A percentile compares a stretch with the other conserved stretches of the same genome.
Evolutionary conservation across 2,797 vertebrate genomes (phyloP).

Genomic region (Streptopelia turtur): DNA sequence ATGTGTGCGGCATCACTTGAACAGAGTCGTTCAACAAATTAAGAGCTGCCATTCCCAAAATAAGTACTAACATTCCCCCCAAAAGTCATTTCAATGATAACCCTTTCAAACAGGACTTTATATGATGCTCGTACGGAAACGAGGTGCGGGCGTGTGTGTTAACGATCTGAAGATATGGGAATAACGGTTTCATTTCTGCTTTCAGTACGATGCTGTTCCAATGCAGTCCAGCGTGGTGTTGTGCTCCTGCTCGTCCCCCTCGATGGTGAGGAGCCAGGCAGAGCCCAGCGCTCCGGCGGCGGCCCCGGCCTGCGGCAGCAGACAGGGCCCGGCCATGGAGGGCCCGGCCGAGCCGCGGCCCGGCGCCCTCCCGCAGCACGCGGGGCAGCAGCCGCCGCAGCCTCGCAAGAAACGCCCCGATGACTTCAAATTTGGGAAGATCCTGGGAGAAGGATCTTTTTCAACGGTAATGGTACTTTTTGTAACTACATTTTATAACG

Average conservation of each 20-base stretch:
- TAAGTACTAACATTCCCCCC: background rate
- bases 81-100: background rate
- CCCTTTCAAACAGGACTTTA: background rate
- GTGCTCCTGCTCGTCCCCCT: slow-evolving; percentile 94
- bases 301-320: slow-evolving; percentile 87
- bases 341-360: slow-evolving; percentile 61
- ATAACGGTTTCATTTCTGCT: background rate
- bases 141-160: background rate
- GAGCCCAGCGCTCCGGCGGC: slow-evolving; percentile 89
- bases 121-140: background rate
- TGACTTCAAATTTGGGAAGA: slow-evolving; percentile 98
- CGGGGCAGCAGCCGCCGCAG: slow-evolving; percentile 83
- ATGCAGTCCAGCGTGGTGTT: slow-evolving; percentile 96
- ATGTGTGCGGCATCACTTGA: background rate
- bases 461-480: slow-evolving; percentile 86
- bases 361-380: slow-evolving; percentile 78
- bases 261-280: slow-evolving; percentile 97
- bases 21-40: background rate
- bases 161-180: background rate
- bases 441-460: slow-evolving; percentile 98
- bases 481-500: background rate
- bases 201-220: slow-evolving; percentile 96
- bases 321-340: slow-evolving; percentile 90
- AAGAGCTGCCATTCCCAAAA: background rate
- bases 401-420: slow-evolving; percentile 97